A percentile compares a stretch with the other conserved stretches of the same genome.
Evolutionary conservation across 1,140 invertebrate species (phyloP).

Genomic region (Coptotermes formosanus): DNA sequence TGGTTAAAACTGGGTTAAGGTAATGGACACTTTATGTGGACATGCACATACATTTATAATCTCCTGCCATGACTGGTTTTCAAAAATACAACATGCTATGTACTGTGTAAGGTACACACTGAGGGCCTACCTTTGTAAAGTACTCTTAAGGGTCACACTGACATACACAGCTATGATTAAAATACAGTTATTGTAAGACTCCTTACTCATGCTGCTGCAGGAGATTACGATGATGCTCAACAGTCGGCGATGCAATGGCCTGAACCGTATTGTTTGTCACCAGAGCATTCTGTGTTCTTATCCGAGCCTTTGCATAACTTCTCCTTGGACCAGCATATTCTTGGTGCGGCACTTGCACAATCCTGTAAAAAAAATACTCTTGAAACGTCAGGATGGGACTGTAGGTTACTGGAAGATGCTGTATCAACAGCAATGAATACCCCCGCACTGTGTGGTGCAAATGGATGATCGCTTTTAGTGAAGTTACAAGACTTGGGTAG

Average conservation of each 20-base stretch:
- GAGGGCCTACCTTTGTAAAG: too few species aligned
- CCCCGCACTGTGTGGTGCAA: too few species aligned
- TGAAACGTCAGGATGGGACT: too few species aligned
- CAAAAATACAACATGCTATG: too few species aligned
- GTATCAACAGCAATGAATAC: too few species aligned
- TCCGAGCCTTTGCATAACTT: not conserved
- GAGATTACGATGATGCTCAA: not conserved
- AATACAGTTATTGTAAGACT: not conserved
- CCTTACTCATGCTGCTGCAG: conserved; percentile 23
- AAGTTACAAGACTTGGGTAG: too few species aligned
- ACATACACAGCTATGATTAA: not conserved
- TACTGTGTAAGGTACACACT: not conserved
- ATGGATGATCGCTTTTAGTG: too few species aligned
- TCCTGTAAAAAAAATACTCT: not conserved
- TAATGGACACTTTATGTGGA: too few species aligned
- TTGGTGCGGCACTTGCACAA: not conserved
- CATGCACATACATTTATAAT: too few species aligned
- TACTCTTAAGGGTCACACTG: not conserved
- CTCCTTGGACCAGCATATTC: not conserved
- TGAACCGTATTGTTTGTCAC: conserved; percentile 21
- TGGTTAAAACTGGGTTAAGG: too few species aligned
- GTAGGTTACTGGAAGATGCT: too few species aligned
- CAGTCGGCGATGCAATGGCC: conserved; percentile 19
- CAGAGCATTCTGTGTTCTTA: not conserved
- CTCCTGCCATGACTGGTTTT: too few species aligned